Conservation (phyloP, 2,888 invertebrate genomes). For the Ectemnius continuus region DNA sequence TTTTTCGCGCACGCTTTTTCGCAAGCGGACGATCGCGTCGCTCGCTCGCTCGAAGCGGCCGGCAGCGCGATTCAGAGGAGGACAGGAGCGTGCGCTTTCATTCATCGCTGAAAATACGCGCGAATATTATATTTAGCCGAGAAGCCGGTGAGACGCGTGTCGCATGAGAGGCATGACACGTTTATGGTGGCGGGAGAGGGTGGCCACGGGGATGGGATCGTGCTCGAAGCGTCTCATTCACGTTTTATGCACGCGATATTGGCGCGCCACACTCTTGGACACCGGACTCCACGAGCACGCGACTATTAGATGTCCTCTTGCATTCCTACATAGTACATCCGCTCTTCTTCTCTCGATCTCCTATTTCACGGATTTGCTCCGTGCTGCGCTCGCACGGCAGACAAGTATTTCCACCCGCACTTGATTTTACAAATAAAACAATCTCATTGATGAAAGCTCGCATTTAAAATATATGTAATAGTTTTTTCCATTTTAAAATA, state of each 20-base stretch:
- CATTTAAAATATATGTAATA: too few species aligned
- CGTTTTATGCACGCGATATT: slow-evolving; percentile 51
- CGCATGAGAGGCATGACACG: slow-evolving; percentile 47
- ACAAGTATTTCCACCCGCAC: too few species aligned
- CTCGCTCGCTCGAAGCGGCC: background rate
- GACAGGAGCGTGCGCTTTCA: slow-evolving; percentile 60
- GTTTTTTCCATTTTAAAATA: too few species aligned
- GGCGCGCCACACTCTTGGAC: slow-evolving; percentile 32
- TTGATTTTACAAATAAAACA: too few species aligned
- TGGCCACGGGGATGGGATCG: slow-evolving; percentile 42
- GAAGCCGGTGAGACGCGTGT: slow-evolving; percentile 43
- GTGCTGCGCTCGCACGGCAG: too few species aligned
- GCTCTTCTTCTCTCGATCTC: too few species aligned
- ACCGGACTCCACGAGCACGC: too few species aligned
- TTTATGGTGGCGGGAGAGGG: slow-evolving; percentile 49
- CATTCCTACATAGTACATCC: background rate
- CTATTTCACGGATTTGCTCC: too few species aligned
- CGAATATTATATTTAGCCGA: slow-evolving; percentile 73
- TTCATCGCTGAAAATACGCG: slow-evolving; percentile 75
- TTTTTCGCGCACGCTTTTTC: too few species aligned
- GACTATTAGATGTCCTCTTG: background rate
- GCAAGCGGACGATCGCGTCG: background rate
- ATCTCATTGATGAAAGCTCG: too few species aligned
- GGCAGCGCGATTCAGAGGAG: background rate
- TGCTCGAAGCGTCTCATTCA: slow-evolving; percentile 59